Percentiles rank a stretch among this genome's conserved stretches.
These are phyloP conservation scores for Myotis yumanensis DNA, from an alignment of 2,113 vertebrate species.

Conservation along the genomic window DNA sequence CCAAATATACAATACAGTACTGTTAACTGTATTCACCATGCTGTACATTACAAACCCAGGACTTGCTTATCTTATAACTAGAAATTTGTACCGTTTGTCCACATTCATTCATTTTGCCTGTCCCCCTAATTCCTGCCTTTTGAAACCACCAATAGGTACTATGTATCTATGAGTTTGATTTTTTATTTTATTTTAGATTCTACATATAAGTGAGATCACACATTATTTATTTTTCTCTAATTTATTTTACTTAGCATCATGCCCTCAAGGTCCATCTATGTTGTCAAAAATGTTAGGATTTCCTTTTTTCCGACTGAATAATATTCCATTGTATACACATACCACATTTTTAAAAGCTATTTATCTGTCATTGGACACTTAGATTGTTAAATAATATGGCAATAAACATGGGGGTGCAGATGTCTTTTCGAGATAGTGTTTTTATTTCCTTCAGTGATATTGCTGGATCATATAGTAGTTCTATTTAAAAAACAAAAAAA, in stretches of 20 bases:
- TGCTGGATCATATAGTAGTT: background rate
- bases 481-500: no score
- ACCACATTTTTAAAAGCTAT: background rate
- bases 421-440: background rate
- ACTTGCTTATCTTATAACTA: background rate
- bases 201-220: background rate
- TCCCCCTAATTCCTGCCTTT: background rate
- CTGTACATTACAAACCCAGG: background rate
- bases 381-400: background rate
- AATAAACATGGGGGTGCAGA: background rate
- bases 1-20: background rate
- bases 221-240: background rate
- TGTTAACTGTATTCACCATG: background rate
- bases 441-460: slow-evolving; percentile 14
- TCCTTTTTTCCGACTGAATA: background rate
- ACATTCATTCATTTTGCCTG: background rate
- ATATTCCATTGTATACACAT: background rate
- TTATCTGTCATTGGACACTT: background rate
- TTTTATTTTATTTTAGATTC: background rate
- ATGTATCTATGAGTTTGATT: background rate
- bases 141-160: background rate
- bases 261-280: background rate
- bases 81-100: background rate
- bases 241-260: background rate
- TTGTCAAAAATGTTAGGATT: background rate